These are phyloP conservation scores for Paramacrobiotus metropolitanus DNA, from an alignment of 1,140 invertebrate genomes.

Conservation along the genomic window DNA sequence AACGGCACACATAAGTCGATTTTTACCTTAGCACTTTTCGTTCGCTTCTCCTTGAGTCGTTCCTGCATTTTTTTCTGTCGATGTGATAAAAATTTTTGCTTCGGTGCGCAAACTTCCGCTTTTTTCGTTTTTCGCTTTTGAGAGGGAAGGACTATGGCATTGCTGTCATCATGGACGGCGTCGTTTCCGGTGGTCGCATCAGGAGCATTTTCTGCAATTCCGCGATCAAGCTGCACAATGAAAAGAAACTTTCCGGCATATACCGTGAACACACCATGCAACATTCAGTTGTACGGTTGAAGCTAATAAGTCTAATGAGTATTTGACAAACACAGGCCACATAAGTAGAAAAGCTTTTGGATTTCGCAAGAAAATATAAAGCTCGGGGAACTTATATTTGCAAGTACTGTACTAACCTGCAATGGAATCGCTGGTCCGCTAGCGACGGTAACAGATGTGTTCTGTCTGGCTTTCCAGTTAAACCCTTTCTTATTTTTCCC, in stretches of 20 bases:
- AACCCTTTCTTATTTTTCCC: neutral
- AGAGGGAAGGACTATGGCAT: slow-evolving; percentile 17
- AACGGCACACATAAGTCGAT: slow-evolving; percentile 17
- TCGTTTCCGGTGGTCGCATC: neutral
- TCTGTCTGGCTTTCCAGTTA: neutral
- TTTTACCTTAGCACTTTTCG: slow-evolving; percentile 21
- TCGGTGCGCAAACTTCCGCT: neutral
- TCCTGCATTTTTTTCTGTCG: slow-evolving; percentile 4
- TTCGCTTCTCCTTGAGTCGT: slow-evolving; percentile 13
- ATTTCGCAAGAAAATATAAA: too few species aligned
- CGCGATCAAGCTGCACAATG: neutral
- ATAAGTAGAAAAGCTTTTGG: too few species aligned
- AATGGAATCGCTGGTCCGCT: neutral
- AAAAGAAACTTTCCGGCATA: too few species aligned
- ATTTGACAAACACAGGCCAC: too few species aligned
- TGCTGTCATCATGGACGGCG: slow-evolving; percentile 15
- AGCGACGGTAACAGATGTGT: neutral
- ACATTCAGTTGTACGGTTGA: too few species aligned
- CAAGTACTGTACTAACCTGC: neutral
- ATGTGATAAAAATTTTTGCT: neutral
- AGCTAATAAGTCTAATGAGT: too few species aligned
- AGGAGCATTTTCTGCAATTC: neutral
- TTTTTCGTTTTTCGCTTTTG: slow-evolving; percentile 18
- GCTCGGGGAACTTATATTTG: neutral
- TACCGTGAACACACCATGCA: too few species aligned